A percentile compares a stretch with the other conserved stretches of the same genome.
phyloP scores from a whole-genome alignment of 2,797 vertebrate genomes.

The Rallus crepitans region DNA sequence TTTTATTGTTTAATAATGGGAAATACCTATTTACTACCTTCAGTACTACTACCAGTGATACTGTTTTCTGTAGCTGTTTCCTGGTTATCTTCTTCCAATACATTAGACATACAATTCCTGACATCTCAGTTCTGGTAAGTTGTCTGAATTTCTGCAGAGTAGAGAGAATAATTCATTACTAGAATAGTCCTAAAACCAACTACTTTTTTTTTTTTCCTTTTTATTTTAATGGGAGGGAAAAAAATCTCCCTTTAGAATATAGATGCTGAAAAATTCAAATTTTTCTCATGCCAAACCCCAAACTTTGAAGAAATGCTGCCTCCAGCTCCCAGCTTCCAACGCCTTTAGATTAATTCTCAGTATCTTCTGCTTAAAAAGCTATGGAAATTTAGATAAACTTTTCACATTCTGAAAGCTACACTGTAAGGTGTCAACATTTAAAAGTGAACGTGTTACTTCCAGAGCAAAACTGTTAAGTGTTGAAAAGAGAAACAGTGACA shows the following conservation, averaged over 20 bases:
- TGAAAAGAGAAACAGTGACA: slow-evolving; percentile 19
- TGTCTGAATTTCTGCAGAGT: background rate
- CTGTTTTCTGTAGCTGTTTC: background rate
- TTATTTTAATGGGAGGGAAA: background rate
- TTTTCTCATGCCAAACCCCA: background rate
- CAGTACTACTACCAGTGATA: background rate
- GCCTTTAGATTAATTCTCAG: background rate
- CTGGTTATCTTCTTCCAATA: background rate
- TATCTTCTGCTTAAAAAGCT: background rate
- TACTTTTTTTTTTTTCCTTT: background rate
- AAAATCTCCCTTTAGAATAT: background rate
- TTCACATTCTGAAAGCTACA: slow-evolving; percentile 11
- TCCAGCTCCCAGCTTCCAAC: background rate
- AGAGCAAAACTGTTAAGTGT: slow-evolving; percentile 28
- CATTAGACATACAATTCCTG: background rate
- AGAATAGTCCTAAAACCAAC: background rate
- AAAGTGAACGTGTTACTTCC: slow-evolving; percentile 22
- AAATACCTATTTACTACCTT: background rate
- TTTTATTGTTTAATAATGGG: background rate
- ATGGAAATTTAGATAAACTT: slow-evolving; percentile 38
- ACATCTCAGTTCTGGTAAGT: background rate
- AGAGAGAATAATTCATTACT: background rate
- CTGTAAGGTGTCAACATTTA: slow-evolving; percentile 15
- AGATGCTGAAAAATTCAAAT: background rate
- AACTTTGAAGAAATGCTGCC: background rate